Conservation (phyloP, 35 echinoderm and acorn worm genomes). For the Heliocidaris erythrogramma region DNA sequence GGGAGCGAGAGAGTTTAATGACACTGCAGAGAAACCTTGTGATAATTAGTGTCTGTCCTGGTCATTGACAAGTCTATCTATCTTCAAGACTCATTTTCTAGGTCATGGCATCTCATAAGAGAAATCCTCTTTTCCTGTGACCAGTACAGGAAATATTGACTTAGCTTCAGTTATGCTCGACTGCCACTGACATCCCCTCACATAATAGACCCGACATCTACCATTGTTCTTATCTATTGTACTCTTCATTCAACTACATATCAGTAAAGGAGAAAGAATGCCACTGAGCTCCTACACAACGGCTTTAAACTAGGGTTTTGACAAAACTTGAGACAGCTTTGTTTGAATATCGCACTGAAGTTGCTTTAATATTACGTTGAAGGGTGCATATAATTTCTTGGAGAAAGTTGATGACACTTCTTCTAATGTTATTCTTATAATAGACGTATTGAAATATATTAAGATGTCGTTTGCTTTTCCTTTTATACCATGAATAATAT, state of each 20-base stretch:
- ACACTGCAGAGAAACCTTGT: background rate
- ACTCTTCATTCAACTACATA: background rate
- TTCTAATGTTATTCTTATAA: too few relatives aligned
- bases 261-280: background rate
- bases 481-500: too few relatives aligned
- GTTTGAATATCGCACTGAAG: background rate
- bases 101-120: background rate
- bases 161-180: background rate
- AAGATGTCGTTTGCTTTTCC: too few relatives aligned
- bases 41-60: background rate
- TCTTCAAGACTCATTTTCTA: background rate
- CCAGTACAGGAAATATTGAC: conserved; percentile 4
- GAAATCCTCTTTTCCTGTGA: background rate
- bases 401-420: too few relatives aligned
- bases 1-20: too few relatives aligned
- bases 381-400: too few relatives aligned
- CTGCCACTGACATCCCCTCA: background rate
- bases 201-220: background rate
- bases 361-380: too few relatives aligned
- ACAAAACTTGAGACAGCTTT: background rate
- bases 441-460: too few relatives aligned
- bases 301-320: background rate
- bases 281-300: background rate
- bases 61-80: background rate
- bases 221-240: background rate